Base-by-base conservation (phyloP, 2,888 invertebrate genomes). In the Hemithea aestivaria region DNA sequence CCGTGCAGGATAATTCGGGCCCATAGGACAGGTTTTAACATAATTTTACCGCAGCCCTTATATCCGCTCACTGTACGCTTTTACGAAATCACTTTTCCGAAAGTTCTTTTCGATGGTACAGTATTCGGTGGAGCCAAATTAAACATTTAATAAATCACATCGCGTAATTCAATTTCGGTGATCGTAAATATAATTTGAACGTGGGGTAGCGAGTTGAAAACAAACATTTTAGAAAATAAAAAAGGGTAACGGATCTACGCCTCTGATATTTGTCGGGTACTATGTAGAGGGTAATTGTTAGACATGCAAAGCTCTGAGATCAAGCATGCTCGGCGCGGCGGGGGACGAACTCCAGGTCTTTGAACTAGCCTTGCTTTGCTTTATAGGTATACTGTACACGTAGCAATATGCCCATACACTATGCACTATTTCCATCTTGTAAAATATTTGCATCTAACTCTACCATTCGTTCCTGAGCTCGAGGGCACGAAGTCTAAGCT, bases 1-100 rank as follows among this genome's bases (percentile, higher is more conserved):
- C 81, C 84, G 78, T 80, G 75, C 62, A 76, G 79, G 80, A 84
- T 85, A 81, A 84, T 83, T 83, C 79, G 68, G 70, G 71, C 77
- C 75, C 75, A 79, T 74, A 80, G 80, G 79, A 81, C 73, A 76
- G 82, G 80, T 80, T 84, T 82, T 84, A 77, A 80, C 84, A 84
- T 87, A 84, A 83, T 81, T 79, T 82, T 67, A 62, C 72, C 66
- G 66, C 71, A 72, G 76, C 72, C 74, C 69, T 77, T 74, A 68
- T 71, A 71, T 73, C 65, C 58, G 63, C 59, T 37, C 35, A 24
- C 27, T 58, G 61, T 56, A 56, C 52, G 54, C 55, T 61, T 66
- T 61, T 51, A 59, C 60, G 27, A 55, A 68, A 67, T 69, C 67
- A 64, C 64, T 63, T 70, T 72, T 69, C 60, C 61, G 61, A 60